Evolutionary conservation across 2,113 vertebrate genomes (phyloP).

Genomic region (Pelusios castaneus): DNA sequence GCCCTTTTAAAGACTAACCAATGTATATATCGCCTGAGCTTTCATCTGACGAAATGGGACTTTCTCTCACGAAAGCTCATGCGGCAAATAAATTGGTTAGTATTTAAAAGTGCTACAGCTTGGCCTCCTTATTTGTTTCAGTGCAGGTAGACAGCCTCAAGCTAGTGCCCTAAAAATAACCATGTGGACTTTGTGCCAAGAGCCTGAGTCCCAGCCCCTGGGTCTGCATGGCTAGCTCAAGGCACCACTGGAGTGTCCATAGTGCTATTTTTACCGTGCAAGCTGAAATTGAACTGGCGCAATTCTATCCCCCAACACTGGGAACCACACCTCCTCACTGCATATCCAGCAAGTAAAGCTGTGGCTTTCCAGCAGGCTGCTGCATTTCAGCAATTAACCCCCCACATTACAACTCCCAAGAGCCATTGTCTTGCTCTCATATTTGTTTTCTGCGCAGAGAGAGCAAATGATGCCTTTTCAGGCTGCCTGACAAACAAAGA

Average conservation of each 20-base stretch:
- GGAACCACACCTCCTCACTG: background rate
- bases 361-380: background rate
- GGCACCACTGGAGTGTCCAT: background rate
- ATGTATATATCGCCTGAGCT: too few relatives aligned
- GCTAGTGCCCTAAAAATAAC: background rate
- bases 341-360: background rate
- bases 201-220: background rate
- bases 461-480: conserved; percentile 10
- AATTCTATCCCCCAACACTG: background rate
- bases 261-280: background rate
- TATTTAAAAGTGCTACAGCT: too few relatives aligned
- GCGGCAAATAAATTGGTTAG: too few relatives aligned
- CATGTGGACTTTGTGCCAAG: background rate
- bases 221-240: background rate
- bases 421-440: background rate
- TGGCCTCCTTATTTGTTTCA: too few relatives aligned
- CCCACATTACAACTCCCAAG: background rate
- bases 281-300: background rate
- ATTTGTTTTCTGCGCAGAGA: conserved; percentile 12
- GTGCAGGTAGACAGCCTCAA: background rate
- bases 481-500: conserved; percentile 21
- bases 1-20: too few relatives aligned
- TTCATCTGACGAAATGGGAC: too few relatives aligned
- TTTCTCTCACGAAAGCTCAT: too few relatives aligned
- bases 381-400: background rate